phyloP scores from a whole-genome alignment of 2,113 vertebrate species.

The Ellobius talpinus region DNA sequence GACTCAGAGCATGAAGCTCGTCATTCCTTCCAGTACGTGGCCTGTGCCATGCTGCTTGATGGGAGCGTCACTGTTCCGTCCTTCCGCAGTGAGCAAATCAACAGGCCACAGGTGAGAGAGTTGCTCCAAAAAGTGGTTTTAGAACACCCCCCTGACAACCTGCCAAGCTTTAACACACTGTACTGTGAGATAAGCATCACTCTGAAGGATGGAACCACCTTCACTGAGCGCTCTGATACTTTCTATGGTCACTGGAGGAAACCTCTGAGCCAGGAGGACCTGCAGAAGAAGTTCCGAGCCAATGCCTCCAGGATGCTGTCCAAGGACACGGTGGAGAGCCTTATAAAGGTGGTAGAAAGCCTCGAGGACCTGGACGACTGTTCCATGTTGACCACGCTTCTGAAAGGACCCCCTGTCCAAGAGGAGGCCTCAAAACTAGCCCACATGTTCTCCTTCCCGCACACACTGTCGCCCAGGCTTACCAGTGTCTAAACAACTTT shows the following conservation, averaged over 20 bases:
- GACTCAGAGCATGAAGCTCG: conserved; percentile 93
- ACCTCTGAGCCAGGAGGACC: conserved; percentile 90
- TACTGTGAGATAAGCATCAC: conserved; percentile 90
- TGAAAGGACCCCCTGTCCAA: conserved; percentile 84
- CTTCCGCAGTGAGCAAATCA: conserved; percentile 84
- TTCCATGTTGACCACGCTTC: conserved; percentile 85
- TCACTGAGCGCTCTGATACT: conserved; percentile 86
- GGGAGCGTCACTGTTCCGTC: conserved; percentile 87
- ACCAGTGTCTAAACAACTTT: background rate
- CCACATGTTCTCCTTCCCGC: background rate
- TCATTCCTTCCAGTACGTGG: conserved; percentile 96
- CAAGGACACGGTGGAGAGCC: conserved; percentile 85
- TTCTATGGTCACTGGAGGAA: conserved; percentile 98
- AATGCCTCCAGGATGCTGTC: conserved; percentile 87
- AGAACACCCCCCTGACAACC: conserved; percentile 90
- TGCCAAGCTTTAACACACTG: conserved; percentile 93
- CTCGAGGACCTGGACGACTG: conserved; percentile 90
- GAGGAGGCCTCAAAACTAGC: background rate
- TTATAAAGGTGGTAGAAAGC: conserved; percentile 86
- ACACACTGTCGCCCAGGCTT: background rate
- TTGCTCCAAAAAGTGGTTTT: conserved; percentile 90
- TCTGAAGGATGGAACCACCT: conserved; percentile 73
- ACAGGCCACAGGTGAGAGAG: conserved; percentile 84
- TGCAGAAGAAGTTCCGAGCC: conserved; percentile 91
- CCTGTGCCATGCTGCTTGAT: conserved; percentile 91